A percentile compares a stretch with the other conserved stretches of the same genome.
These are phyloP conservation scores for Sebastolobus alascanus DNA, from an alignment of 2,797 vertebrate genomes.

Conservation along the genomic window DNA sequence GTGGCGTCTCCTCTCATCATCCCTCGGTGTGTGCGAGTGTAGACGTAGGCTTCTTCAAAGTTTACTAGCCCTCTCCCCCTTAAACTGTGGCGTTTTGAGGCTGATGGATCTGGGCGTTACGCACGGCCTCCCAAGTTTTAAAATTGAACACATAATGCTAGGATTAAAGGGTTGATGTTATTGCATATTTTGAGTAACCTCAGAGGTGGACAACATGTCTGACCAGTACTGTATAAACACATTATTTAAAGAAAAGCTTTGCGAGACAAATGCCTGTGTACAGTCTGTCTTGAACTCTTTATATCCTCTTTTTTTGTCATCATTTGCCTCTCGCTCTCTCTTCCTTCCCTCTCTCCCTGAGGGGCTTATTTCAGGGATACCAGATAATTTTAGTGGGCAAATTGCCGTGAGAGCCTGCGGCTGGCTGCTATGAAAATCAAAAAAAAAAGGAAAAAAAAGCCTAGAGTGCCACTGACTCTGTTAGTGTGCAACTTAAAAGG, in stretches of 20 bases:
- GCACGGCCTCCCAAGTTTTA: no score
- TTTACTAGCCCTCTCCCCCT: no score
- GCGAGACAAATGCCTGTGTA: neutral
- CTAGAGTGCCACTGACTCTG: slow-evolving; percentile 35
- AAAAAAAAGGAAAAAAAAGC: slow-evolving; percentile 25
- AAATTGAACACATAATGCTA: no score
- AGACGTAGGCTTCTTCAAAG: no score
- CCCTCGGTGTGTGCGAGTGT: no score
- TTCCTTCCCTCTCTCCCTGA: neutral
- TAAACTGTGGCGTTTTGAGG: no score
- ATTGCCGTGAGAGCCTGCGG: slow-evolving; percentile 19
- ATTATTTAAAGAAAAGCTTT: neutral
- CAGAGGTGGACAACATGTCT: neutral
- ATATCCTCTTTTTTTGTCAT: neutral
- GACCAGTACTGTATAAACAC: neutral
- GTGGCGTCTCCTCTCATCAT: no score
- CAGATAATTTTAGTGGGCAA: slow-evolving; percentile 20
- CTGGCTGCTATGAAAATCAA: slow-evolving; percentile 36
- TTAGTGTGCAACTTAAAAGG: slow-evolving; percentile 54
- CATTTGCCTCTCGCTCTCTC: neutral
- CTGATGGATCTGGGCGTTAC: no score
- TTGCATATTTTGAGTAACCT: neutral
- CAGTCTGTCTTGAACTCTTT: neutral
- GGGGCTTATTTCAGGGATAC: slow-evolving; percentile 43
- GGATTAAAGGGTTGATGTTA: no score